Conservation (phyloP, 2,888 invertebrate genomes). For the Phlogophora meticulosa region DNA sequence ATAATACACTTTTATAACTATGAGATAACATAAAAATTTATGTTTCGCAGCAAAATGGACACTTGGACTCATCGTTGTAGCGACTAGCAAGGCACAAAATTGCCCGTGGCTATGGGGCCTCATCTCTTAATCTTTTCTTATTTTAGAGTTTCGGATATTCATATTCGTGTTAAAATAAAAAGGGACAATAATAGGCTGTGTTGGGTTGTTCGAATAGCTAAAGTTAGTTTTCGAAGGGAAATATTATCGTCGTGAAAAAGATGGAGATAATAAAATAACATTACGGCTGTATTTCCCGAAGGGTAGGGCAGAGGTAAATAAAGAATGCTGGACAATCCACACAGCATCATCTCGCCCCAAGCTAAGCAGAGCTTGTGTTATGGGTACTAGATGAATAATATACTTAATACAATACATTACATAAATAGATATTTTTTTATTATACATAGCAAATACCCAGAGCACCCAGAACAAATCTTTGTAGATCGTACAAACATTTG, state of each 20-base stretch:
- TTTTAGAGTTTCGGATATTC: slow-evolving; percentile 44
- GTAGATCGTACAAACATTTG: too few relatives aligned
- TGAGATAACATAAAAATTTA: slow-evolving; percentile 63
- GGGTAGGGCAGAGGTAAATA: too few relatives aligned
- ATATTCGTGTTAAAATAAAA: slow-evolving; percentile 37
- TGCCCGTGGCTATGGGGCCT: slow-evolving; percentile 30
- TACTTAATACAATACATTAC: too few relatives aligned
- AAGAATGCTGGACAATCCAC: too few relatives aligned
- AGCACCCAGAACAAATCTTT: too few relatives aligned
- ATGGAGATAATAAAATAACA: background rate
- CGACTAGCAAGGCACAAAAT: slow-evolving; percentile 51
- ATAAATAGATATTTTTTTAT: too few relatives aligned
- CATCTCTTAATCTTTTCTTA: slow-evolving; percentile 62
- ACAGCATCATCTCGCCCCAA: too few relatives aligned
- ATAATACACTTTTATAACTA: slow-evolving; percentile 62
- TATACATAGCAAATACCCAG: too few relatives aligned
- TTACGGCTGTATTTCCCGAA: too few relatives aligned
- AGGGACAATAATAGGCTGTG: slow-evolving; percentile 20
- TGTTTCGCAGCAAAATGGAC: slow-evolving; percentile 60
- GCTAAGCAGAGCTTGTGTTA: too few relatives aligned
- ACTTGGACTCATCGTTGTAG: slow-evolving; percentile 61
- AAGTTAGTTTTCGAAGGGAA: slow-evolving; percentile 1
- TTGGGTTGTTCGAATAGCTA: background rate
- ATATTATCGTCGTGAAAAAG: background rate
- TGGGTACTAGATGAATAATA: too few relatives aligned